phyloP scores from a whole-genome alignment of 1,140 invertebrate species.

The Coptotermes formosanus region DNA sequence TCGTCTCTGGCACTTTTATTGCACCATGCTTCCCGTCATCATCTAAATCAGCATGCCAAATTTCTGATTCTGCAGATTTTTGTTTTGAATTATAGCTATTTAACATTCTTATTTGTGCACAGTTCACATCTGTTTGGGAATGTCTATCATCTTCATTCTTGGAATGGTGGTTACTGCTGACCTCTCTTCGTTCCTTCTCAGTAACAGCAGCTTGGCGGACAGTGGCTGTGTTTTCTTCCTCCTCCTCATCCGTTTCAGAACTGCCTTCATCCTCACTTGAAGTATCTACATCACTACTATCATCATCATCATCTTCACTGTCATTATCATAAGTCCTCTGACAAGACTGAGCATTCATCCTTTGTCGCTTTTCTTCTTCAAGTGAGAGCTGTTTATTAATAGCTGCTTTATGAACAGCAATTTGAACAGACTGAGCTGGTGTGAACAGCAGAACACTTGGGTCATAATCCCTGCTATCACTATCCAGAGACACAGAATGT shows the following conservation, averaged over 20 bases:
- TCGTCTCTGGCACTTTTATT: neutral
- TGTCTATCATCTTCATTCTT: neutral
- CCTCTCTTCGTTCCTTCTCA: neutral
- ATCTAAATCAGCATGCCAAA: neutral
- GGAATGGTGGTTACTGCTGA: neutral
- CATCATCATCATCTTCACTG: slow-evolving; percentile 33
- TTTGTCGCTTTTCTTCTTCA: slow-evolving; percentile 40
- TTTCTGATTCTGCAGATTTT: neutral
- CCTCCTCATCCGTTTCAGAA: slow-evolving; percentile 20
- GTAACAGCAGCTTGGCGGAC: neutral
- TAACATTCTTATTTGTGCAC: neutral
- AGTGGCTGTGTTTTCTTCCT: slow-evolving; percentile 21
- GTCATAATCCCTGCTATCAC: slow-evolving; percentile 40
- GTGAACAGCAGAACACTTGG: slow-evolving; percentile 46
- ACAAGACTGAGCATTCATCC: neutral
- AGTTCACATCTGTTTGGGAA: neutral
- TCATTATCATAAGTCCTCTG: neutral
- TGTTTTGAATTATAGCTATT: neutral
- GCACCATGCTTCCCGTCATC: neutral
- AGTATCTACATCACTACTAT: slow-evolving; percentile 38
- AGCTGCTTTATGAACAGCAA: slow-evolving; percentile 49
- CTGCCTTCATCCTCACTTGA: slow-evolving; percentile 38
- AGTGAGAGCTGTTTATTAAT: slow-evolving; percentile 49
- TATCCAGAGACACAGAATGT: slow-evolving; percentile 34
- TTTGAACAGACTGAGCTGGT: slow-evolving; percentile 46